Evolutionary conservation across 2,888 invertebrate genomes (phyloP), one percentile per base, ranked within the genome.

Genomic region (Lasioglossum morio): DNA sequence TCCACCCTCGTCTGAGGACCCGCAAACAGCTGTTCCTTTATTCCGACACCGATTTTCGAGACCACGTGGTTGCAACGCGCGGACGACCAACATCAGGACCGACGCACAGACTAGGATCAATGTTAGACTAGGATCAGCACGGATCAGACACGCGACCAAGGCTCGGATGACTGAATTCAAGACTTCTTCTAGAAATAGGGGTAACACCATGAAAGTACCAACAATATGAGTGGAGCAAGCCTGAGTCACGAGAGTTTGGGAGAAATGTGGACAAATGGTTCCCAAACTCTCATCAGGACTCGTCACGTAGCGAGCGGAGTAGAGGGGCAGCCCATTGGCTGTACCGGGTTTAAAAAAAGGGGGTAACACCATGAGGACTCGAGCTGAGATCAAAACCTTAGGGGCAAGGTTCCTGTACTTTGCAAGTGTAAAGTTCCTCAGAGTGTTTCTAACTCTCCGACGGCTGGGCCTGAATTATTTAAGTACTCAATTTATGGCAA

Each of bases 1-100:
- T 88, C 86, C 90, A 87, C 89, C 91, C 87, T 92, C 92, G 88
- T 93, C 92, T 93, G 84, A 53, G 73, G 81, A 86, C 63, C 72
- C 70, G 82, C 46, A 83, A 80, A 86, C 14, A 43, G 40, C 12
- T 66, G 73, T 40, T 76, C 57, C 43, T 81, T 75, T 74, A 77
- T 43, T 14, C 46, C n/a, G 34, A 19, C 66, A 4, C 19, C 43
- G 81, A 72, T 43, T 75, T 48, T 43, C 37, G 16, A 16, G n/a
- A 60, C 27, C 70, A 40, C 16, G 46, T 66, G 87, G 78, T 73
- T 83, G 85, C 89, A 85, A 87, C 75, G 73, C 83, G 81, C 77
- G 83, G 60, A 76, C 78, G 60, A n/a, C 30, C 46, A 77, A 19
- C 66, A 66, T 66, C 34, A 19, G 66, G 8, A 66, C 3, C 60